Conservation (phyloP, 2,888 invertebrate genomes). For the Rhyacophila evoluta region DNA sequence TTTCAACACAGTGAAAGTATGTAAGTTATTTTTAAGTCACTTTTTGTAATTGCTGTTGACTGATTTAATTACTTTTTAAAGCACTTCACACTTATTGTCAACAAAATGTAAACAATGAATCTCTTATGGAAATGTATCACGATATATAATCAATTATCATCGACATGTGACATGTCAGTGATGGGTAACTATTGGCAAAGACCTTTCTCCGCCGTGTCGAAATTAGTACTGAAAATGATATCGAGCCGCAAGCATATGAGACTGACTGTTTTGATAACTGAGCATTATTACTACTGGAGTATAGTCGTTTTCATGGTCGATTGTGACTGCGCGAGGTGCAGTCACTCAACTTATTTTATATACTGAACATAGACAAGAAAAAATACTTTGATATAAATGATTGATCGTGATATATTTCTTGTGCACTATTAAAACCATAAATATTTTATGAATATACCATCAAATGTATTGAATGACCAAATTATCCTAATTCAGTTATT, state of each 20-base stretch:
- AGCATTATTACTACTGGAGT: background rate
- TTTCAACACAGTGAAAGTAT: too few relatives aligned
- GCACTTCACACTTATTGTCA: background rate
- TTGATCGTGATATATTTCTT: too few relatives aligned
- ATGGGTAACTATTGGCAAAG: background rate
- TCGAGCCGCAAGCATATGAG: background rate
- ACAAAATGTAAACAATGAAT: background rate
- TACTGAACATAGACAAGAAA: too few relatives aligned
- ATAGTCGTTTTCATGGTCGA: background rate
- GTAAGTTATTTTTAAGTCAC: too few relatives aligned
- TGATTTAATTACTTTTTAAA: background rate
- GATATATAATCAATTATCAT: background rate
- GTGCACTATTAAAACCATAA: too few relatives aligned
- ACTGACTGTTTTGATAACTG: background rate
- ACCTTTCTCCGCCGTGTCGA: background rate
- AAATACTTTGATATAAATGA: too few relatives aligned
- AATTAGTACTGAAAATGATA: background rate
- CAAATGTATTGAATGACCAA: too few relatives aligned
- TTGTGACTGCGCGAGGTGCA: background rate
- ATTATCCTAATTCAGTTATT: too few relatives aligned
- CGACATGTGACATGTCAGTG: constrained; percentile 7
- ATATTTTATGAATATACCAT: too few relatives aligned
- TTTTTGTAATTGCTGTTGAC: background rate
- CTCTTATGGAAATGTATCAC: too few relatives aligned
- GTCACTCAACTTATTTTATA: too few relatives aligned